Evolutionary conservation across 2,888 invertebrate genomes (phyloP).

Genomic region (Matsumyia berberina): DNA sequence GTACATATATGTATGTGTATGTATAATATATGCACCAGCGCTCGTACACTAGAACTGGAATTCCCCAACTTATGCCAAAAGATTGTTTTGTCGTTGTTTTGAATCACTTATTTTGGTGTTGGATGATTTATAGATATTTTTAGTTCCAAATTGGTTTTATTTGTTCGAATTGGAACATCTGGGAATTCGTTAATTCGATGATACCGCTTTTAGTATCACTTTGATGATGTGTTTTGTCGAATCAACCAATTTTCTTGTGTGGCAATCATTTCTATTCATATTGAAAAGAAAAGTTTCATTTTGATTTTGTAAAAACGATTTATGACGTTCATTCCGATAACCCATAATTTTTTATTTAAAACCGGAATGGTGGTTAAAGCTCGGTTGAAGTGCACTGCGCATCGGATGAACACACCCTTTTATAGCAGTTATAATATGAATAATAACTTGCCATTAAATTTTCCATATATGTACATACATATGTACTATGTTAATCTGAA

Average conservation of each 20-base stretch:
- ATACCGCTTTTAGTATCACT: background rate
- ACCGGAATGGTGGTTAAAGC: slow-evolving; percentile 10
- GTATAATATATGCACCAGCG: too few species aligned
- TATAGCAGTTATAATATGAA: slow-evolving; percentile 13
- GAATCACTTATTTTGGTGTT: too few species aligned
- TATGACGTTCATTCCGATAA: background rate
- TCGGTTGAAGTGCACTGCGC: background rate
- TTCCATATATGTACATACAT: too few species aligned
- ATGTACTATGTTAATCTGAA: slow-evolving; percentile 8
- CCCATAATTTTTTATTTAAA: slow-evolving; percentile 10
- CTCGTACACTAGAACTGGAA: too few species aligned
- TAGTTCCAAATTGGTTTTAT: background rate
- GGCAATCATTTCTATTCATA: background rate
- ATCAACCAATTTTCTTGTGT: background rate
- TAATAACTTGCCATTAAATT: slow-evolving; percentile 19
- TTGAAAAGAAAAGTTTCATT: background rate
- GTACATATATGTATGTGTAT: too few species aligned
- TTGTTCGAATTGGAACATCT: background rate
- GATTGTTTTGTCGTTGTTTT: too few species aligned
- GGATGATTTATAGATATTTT: too few species aligned
- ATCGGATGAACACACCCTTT: background rate
- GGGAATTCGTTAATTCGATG: background rate
- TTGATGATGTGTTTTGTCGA: background rate
- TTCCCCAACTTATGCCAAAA: too few species aligned
- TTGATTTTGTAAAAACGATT: background rate